A percentile compares a stretch with the other conserved stretches of the same genome.
phyloP scores from a whole-genome alignment of 2,797 vertebrate genomes.

The Xiphorhynchus erythropygius region DNA sequence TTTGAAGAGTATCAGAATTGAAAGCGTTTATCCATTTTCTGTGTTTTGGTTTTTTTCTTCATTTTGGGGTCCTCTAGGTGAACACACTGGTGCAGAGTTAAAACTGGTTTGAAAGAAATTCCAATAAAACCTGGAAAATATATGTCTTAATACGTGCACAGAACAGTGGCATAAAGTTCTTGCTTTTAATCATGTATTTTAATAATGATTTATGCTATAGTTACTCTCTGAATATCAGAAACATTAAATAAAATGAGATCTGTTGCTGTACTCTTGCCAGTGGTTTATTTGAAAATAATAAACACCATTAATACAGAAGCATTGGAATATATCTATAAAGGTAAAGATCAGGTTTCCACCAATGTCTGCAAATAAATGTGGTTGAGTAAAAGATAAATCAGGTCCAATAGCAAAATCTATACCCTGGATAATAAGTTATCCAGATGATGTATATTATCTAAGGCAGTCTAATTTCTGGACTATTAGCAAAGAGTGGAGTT shows the following conservation, averaged over 20 bases:
- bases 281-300: neutral
- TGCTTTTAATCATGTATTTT: slow-evolving; percentile 23
- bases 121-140: slow-evolving; percentile 14
- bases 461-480: neutral
- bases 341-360: neutral
- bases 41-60: neutral
- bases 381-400: neutral
- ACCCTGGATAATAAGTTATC: neutral
- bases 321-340: neutral
- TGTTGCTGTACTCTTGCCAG: neutral
- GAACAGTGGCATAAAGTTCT: neutral
- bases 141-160: neutral
- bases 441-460: neutral
- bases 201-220: slow-evolving; percentile 7
- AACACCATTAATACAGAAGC: neutral
- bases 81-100: neutral
- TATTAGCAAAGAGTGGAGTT: neutral
- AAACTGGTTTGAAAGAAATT: slow-evolving; percentile 52
- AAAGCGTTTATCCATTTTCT: neutral
- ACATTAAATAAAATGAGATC: neutral
- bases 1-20: neutral
- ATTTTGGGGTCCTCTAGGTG: neutral
- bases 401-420: neutral
- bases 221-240: slow-evolving; percentile 29
- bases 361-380: neutral